phyloP scores from a whole-genome alignment of 1,140 invertebrate species.

The Bombyx mori region ASM3026992v2 NC_085115.1:10500001-10500500 shows the following conservation, averaged over 20 bases:
- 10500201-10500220: too few relatives aligned
- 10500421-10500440: conserved; percentile 29
- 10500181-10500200: too few relatives aligned
- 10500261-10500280: conserved; percentile 25
- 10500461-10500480: conserved; percentile 8
- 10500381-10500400: conserved; percentile 26
- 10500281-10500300: conserved; percentile 22
- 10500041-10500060: too few relatives aligned
- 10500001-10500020: too few relatives aligned
- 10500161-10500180: too few relatives aligned
- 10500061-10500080: too few relatives aligned
- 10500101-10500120: too few relatives aligned
- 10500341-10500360: conserved; percentile 33
- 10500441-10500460: conserved; percentile 12
- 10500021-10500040: too few relatives aligned
- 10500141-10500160: too few relatives aligned
- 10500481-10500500: conserved; percentile 10
- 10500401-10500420: conserved; percentile 36
- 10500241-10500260: conserved; percentile 19
- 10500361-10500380: conserved; percentile 46
- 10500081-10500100: too few relatives aligned
- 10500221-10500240: conserved; percentile 11
- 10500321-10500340: background rate
- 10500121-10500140: too few relatives aligned
- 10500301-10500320: too few relatives aligned